These are phyloP conservation scores for Hippopotamyrus pictus DNA, from an alignment of 2,797 vertebrate species.

Conservation along the genomic window DNA sequence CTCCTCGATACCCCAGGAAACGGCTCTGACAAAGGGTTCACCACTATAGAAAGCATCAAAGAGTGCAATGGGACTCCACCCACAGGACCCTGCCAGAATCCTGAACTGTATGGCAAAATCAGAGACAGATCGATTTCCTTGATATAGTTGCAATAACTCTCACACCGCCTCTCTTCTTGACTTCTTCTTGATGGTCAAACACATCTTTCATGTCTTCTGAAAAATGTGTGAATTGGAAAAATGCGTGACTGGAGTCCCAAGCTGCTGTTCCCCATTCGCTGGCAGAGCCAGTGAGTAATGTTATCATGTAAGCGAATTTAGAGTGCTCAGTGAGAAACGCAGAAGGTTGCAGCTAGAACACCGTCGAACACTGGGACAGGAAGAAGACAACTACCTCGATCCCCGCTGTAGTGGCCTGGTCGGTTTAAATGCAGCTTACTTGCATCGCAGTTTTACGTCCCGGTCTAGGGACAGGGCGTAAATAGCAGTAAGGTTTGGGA, in stretches of 20 bases:
- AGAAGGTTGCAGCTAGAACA: neutral
- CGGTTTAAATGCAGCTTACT: neutral
- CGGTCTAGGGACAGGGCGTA: no score
- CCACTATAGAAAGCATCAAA: neutral
- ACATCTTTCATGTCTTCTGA: no score
- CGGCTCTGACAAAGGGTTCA: no score
- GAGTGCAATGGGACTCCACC: neutral
- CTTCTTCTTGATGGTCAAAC: no score
- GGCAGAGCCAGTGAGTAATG: neutral
- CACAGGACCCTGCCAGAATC: neutral
- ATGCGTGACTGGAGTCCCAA: no score
- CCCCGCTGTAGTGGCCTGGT: neutral
- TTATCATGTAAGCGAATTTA: neutral
- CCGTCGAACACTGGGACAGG: neutral
- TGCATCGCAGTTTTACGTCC: no score
- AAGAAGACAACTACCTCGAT: neutral
- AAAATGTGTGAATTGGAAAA: no score
- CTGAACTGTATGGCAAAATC: neutral
- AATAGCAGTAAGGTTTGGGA: no score
- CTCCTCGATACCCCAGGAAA: no score
- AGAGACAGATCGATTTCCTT: neutral
- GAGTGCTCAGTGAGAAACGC: neutral
- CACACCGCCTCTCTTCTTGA: neutral
- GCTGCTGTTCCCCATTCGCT: no score
- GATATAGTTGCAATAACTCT: neutral